Evolutionary conservation across 1,140 invertebrate genomes (phyloP).

Genomic region (Lepidurus couesii): DNA sequence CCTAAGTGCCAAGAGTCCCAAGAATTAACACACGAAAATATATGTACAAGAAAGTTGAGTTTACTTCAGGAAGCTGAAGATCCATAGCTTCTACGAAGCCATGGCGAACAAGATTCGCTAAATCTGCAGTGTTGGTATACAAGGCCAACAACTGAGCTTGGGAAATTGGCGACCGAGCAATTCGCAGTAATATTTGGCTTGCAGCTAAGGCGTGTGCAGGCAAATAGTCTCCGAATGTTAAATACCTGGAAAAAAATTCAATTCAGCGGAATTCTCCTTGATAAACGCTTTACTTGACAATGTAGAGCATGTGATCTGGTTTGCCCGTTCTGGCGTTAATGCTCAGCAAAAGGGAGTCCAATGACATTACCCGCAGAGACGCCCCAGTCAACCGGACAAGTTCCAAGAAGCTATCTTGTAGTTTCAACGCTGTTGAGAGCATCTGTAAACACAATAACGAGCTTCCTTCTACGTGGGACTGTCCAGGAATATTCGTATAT

Average conservation of each 20-base stretch:
- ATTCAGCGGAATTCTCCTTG: not conserved
- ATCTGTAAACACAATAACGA: slow-evolving; percentile 59
- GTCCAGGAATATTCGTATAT: slow-evolving; percentile 61
- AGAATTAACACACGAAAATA: slow-evolving; percentile 42
- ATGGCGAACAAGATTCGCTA: slow-evolving; percentile 57
- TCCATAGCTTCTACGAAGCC: slow-evolving; percentile 86
- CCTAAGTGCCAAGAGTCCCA: slow-evolving; percentile 51
- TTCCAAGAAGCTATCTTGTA: slow-evolving; percentile 61
- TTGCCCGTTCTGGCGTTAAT: slow-evolving; percentile 66
- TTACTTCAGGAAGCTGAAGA: slow-evolving; percentile 51
- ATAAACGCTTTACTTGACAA: slow-evolving; percentile 57
- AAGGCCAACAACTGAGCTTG: slow-evolving; percentile 65
- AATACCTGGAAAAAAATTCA: slow-evolving; percentile 46
- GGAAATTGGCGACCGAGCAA: slow-evolving; percentile 58
- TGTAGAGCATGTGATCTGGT: slow-evolving; percentile 72
- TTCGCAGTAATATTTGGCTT: slow-evolving; percentile 61
- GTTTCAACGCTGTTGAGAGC: slow-evolving; percentile 50
- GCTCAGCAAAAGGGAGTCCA: slow-evolving; percentile 75
- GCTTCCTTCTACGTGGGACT: slow-evolving; percentile 58
- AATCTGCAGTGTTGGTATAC: slow-evolving; percentile 55
- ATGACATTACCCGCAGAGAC: slow-evolving; percentile 57
- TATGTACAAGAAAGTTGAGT: slow-evolving; percentile 39
- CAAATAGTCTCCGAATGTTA: slow-evolving; percentile 64
- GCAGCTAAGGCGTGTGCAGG: slow-evolving; percentile 61
- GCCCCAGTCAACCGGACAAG: slow-evolving; percentile 48